Evolutionary conservation across 2,797 vertebrate genomes (phyloP).

Genomic region (Centroberyx gerrardi): DNA sequence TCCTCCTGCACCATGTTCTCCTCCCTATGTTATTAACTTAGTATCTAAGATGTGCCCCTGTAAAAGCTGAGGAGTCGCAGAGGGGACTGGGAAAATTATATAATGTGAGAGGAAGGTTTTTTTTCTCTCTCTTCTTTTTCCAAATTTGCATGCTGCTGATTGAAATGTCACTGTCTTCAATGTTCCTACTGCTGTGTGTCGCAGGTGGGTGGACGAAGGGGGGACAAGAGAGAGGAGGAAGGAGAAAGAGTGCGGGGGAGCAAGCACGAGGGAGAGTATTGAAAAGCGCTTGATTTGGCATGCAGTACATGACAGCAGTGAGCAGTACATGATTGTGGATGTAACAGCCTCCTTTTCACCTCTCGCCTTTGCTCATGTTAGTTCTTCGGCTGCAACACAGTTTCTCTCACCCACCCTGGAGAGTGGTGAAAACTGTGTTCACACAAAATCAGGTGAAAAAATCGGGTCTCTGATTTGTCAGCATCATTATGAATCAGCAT

Average conservation of each 20-base stretch:
- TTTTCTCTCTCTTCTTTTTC: conserved; percentile 25
- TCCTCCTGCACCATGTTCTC: conserved; percentile 34
- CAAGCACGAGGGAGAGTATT: conserved; percentile 8
- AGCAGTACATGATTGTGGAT: conserved; percentile 27
- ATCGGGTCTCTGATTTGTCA: conserved; percentile 7
- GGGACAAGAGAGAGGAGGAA: conserved; percentile 10
- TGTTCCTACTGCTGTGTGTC: conserved; percentile 32
- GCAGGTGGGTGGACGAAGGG: conserved; percentile 36
- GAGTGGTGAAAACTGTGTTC: conserved; percentile 19
- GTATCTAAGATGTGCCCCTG: conserved; percentile 53
- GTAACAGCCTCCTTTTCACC: conserved; percentile 40
- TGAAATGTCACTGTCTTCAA: conserved; percentile 55
- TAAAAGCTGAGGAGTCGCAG: conserved; percentile 54
- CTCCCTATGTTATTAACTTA: conserved; percentile 71
- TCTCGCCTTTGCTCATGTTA: conserved; percentile 27
- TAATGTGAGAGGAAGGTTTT: conserved; percentile 43
- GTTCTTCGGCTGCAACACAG: not conserved
- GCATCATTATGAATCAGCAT: conserved; percentile 7
- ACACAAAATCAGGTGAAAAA: conserved; percentile 26
- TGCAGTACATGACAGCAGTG: conserved; percentile 23
- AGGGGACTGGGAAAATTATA: conserved; percentile 36
- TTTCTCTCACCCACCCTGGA: conserved; percentile 25
- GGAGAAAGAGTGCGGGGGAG: conserved; percentile 16
- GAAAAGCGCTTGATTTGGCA: conserved; percentile 22
- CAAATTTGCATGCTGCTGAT: conserved; percentile 42